Base-by-base conservation (phyloP, 2,888 invertebrate species). In the Baccha elongata region DNA sequence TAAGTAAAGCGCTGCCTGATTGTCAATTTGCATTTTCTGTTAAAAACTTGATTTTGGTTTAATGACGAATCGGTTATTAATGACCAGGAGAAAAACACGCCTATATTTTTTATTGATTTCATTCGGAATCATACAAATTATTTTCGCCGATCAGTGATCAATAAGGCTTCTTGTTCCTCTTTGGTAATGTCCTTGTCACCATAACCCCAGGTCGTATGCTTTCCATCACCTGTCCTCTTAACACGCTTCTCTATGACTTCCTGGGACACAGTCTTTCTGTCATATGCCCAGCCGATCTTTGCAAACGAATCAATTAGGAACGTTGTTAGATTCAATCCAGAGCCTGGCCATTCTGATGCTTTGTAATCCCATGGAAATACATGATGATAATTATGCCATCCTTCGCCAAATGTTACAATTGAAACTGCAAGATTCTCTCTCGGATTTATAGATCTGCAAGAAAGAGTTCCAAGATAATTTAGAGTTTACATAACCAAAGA, bases 361-460 rank as follows among this genome's bases (percentile, higher is more conserved):
- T 95, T 94, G 92, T 96, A 96, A 88, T 96, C 96, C 94, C 95
- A 95, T 8, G 96, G 96, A 92, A 96, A 96, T 1, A 93, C 93
- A 88, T 96, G 96, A 88, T 96, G 96, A 89, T 95, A 96, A 88
- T 96, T 96, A 90, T 96, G 96, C 94, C 94, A 96, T n/a, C 96
- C 96, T 89, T 95, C 95, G 8, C 95, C 95, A 74, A 94, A 89
- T 1, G 94, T 93, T 67, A 93, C 88, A 1, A 94, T 84, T 0
- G 94, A 92, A 0, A 95, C 95, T 0, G 91, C 88, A 23, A 90
- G 87, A 87, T 94, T 95, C 89, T 96, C 93, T 0, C 93, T 88
- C 0, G 96, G 95, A 86, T 93, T 94, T 85, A 96, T 93, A 88
- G 88, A 88, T 87, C 93, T 92, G n/a, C n/a, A n/a, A n/a, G n/a